Evolutionary conservation across 2,797 vertebrate genomes (phyloP), one percentile per base, ranked within the genome.

Genomic region (Notolepis coatsorum): DNA sequence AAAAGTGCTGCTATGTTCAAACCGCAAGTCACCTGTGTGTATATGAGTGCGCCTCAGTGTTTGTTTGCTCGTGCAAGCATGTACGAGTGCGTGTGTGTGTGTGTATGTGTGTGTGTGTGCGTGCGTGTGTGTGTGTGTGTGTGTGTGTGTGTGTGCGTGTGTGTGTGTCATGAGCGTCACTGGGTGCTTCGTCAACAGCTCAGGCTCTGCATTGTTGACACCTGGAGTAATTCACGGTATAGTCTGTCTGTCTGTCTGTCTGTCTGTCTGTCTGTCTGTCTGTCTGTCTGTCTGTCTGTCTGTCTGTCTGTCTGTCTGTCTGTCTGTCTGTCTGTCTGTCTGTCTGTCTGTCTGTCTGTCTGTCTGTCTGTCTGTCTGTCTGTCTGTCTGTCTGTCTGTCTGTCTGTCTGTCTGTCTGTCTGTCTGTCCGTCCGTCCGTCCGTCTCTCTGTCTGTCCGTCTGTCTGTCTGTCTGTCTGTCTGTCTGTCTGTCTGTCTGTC

Each of bases 371-470:
- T 10, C 2, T 35, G 31, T 35, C 8, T 10, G 7, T 12, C 8
- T 4, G 31, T 33, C 7, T 18, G 10, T 51, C 21, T 20, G 28
- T 38, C 23, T 21, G 24, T 20, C 15, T 45, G 28, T 27, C 3
- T 43, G 54, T 45, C 2, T 23, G 45, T 25, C 17, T 23, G n/a
- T 27, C 28, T 2, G 15, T 15, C 6, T 5, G 6, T 43, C 1
- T 12, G 4, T 33, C n/a, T 33, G 5, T 18, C 1, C 52, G 18
- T 57, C 6, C 43, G 12, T 53, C 24, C 9, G 24, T 50, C 4
- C 47, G 15, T 42, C 41, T 67, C 6, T 42, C 27, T 55, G 9
- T 39, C 23, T 55, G 15, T 53, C 47, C 35, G 20, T 38, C n/a
- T 21, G n/a, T n/a, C 0, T 41, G 12, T 64, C 17, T 20, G 25